These are phyloP conservation scores for Tenthredo amoena DNA, from an alignment of 2,888 invertebrate genomes.

Conservation along the genomic window DNA sequence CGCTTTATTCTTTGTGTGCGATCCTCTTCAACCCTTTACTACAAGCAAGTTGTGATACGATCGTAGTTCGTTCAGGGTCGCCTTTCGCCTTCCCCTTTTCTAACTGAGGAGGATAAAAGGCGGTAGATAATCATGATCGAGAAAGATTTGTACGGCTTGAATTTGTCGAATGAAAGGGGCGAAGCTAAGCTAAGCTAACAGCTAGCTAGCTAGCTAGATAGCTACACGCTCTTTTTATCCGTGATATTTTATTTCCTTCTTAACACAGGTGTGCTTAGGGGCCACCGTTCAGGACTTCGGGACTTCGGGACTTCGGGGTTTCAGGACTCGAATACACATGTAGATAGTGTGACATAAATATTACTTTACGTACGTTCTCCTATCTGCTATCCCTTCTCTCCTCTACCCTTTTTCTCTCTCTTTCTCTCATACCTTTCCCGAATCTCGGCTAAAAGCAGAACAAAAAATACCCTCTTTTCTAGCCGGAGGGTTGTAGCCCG, in stretches of 20 bases:
- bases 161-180: constrained; percentile 39
- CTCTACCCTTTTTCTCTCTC: neutral
- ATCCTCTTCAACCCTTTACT: constrained; percentile 34
- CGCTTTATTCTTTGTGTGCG: constrained; percentile 11
- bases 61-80: constrained; percentile 9
- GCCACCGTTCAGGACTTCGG: neutral
- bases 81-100: neutral
- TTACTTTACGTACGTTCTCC: constrained; percentile 28
- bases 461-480: constrained; percentile 24
- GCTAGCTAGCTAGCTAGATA: neutral
- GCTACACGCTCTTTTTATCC: neutral
- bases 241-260: constrained; percentile 29
- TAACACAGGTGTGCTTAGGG: constrained; percentile 34
- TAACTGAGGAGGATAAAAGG: constrained; percentile 19
- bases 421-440: neutral
- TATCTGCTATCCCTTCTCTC: neutral
- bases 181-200: neutral
- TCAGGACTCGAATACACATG: neutral
- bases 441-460: constrained; percentile 19
- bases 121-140: constrained; percentile 40
- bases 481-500: constrained; percentile 31
- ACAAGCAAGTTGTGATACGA: constrained; percentile 21
- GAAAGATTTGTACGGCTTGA: constrained; percentile 27
- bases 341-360: constrained; percentile 31
- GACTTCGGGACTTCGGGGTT: neutral